Percentiles rank a stretch among this genome's conserved stretches.
Evolutionary conservation across 2,113 vertebrate species (phyloP).

Genomic region (Psophia crepitans): DNA sequence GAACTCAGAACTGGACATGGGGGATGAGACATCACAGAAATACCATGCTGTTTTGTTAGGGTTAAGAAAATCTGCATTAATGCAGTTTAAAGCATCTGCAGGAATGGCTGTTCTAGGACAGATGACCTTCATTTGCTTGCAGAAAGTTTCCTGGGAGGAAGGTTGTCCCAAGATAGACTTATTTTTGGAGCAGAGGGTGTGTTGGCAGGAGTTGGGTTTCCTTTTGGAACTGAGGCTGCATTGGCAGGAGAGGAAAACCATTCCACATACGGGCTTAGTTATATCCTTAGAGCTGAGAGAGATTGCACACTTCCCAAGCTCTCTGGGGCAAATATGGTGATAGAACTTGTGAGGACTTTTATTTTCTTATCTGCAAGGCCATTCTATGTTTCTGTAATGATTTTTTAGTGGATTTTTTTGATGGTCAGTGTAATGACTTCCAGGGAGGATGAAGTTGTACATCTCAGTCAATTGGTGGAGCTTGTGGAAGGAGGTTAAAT

Average conservation of each 20-base stretch:
- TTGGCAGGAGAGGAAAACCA: not conserved
- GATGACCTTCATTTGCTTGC: not conserved
- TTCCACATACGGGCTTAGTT: not conserved
- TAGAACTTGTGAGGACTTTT: not conserved
- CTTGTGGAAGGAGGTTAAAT: not conserved
- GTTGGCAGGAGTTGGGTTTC: not conserved
- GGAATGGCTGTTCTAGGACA: not conserved
- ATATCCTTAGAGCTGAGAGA: not conserved
- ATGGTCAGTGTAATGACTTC: no score
- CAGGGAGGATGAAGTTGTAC: no score
- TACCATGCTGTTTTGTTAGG: not conserved
- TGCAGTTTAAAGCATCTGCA: not conserved
- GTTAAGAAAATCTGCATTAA: rapidly evolving
- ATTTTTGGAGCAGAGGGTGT: not conserved
- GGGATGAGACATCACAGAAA: not conserved
- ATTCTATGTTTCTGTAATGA: not conserved
- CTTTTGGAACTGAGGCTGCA: not conserved
- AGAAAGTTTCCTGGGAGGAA: not conserved
- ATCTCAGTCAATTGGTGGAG: not conserved
- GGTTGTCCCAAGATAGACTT: not conserved
- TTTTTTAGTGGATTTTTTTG: not conserved
- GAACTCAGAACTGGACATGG: not conserved
- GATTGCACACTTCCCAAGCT: not conserved
- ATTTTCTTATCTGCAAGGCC: no score
- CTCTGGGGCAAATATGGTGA: not conserved